A percentile compares a stretch with the other conserved stretches of the same genome.
Conservation (phyloP, 1,140 invertebrate species). For the Diabrotica virgifera region DNA sequence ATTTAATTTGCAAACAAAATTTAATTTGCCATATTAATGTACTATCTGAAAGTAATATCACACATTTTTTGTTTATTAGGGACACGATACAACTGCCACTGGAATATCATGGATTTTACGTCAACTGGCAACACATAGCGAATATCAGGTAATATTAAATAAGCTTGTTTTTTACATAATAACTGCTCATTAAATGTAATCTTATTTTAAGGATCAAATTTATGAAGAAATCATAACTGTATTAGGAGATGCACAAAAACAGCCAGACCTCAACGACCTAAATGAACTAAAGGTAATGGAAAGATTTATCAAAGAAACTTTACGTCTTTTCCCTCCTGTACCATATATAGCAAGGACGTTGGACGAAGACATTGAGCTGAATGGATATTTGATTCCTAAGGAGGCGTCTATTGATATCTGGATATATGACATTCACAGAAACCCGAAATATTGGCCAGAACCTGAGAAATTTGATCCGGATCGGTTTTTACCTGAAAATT, state of each 20-base stretch:
- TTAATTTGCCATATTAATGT: too few species aligned
- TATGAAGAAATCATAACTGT: slow-evolving; percentile 14
- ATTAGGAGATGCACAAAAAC: slow-evolving; percentile 50
- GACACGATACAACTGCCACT: slow-evolving; percentile 7
- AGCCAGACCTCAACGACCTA: slow-evolving; percentile 57
- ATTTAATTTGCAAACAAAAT: too few species aligned
- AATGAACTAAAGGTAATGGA: slow-evolving; percentile 64
- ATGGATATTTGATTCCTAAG: slow-evolving; percentile 9
- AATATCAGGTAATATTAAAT: slow-evolving; percentile 15
- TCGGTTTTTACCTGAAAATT: slow-evolving; percentile 61
- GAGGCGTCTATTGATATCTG: slow-evolving; percentile 4
- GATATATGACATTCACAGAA: slow-evolving; percentile 33
- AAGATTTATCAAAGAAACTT: slow-evolving; percentile 62
- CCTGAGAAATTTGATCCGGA: slow-evolving; percentile 68
- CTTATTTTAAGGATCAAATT: slow-evolving; percentile 64
- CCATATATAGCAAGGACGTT: slow-evolving; percentile 59
- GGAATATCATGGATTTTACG: slow-evolving; percentile 3
- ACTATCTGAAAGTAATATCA: too few species aligned
- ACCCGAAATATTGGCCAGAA: slow-evolving; percentile 54
- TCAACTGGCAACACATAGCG: slow-evolving; percentile 2
- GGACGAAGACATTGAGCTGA: slow-evolving; percentile 48
- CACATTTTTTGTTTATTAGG: slow-evolving; percentile 4
- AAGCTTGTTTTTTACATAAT: too few species aligned
- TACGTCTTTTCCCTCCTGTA: slow-evolving; percentile 67
- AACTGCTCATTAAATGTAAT: too few species aligned